Base-by-base conservation (phyloP, 2,888 invertebrate genomes). In the Mallateleia sp. region DNA sequence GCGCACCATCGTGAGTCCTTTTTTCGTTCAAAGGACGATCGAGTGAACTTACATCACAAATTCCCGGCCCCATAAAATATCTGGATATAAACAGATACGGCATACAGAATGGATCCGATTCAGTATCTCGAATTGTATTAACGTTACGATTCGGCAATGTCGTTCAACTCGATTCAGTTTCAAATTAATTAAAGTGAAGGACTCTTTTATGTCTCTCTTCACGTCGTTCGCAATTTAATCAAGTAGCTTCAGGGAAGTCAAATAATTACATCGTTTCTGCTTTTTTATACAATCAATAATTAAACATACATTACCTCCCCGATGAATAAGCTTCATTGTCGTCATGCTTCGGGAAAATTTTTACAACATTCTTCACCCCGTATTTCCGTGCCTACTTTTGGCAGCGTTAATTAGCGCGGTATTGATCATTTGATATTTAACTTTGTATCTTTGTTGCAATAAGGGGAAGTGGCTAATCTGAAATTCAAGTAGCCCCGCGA, bases 121-220 rank as follows among this genome's bases (percentile, higher is more conserved):
- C 64, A 71, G 67, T 75, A 80, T 60, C 75, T 69, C 67, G 58
- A 58, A 78, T 79, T 60, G 79, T 79, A 79, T 66, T 69, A 69
- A 62, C 62, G 62, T 71, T 80, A 71, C 71, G 71, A 80, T 80
- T 80, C 71, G 88, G 84, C 79, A 74, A 79, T 64, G 56, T 69
- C 75, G 79, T 86, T 86, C 77, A 78, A 62, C 83, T 79, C 67
- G 84, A 79, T 85, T 83, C 89, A 87, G 89, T 89, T 91, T 90
- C 88, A 88, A 91, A 91, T 91, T 92, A 91, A 91, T 92, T 91
- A 90, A 92, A 89, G 83, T 89, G 86, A 89, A 89, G 88, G 86
- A 87, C 86, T 87, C 84, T 86, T 90, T 89, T 83, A 81, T 85
- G 85, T 82, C 85, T 79, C 87, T 75, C 88, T 79, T 56, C 82